Conservation (phyloP, 2,797 vertebrate species). For the Myotis pilosus region DNA sequence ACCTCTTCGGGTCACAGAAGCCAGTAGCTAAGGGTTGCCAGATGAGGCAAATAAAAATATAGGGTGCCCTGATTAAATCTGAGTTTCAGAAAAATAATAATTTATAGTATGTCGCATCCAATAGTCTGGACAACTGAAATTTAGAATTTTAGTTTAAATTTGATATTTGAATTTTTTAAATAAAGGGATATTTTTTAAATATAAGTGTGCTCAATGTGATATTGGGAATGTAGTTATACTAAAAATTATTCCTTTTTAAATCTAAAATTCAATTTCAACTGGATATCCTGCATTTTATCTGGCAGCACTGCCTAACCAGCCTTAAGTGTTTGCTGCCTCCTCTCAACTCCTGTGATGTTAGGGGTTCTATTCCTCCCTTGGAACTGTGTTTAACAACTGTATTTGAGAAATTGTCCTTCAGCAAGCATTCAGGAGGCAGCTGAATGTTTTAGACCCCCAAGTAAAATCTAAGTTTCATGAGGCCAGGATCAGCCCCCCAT, state of each 20-base stretch:
- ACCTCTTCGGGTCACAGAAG: neutral
- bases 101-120: neutral
- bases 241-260: neutral
- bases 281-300: neutral
- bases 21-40: neutral
- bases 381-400: neutral
- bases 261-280: neutral
- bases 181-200: neutral
- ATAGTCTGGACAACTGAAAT: neutral
- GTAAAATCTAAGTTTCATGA: neutral
- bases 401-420: neutral
- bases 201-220: neutral
- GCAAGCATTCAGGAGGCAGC: too few relatives aligned
- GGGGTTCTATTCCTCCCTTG: neutral
- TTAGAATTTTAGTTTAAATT: conserved; percentile 2
- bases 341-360: neutral
- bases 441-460: neutral
- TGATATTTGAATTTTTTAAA: conserved; percentile 4
- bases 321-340: neutral
- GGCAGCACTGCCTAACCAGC: neutral
- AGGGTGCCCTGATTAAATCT: neutral
- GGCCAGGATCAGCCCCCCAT: neutral
- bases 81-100: conserved; percentile 7
- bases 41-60: neutral
- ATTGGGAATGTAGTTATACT: neutral